Conservation (phyloP, 1,140 invertebrate genomes). For the Leptestheria dahalacensis region DNA sequence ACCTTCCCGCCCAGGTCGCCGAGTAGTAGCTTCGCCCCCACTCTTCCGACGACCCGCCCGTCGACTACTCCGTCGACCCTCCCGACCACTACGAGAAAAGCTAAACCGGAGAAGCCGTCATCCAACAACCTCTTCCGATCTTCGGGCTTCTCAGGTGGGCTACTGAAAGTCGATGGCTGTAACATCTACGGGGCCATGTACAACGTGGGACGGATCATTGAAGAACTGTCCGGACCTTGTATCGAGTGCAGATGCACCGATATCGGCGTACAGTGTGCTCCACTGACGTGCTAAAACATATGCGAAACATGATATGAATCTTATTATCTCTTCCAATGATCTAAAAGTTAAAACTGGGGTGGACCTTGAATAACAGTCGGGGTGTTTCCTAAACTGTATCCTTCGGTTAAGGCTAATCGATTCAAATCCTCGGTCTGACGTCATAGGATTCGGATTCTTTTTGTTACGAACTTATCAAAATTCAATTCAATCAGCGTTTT, state of each 20-base stretch:
- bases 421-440: too few species aligned
- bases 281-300: constrained; percentile 47
- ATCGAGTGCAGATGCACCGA: constrained; percentile 73
- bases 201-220: constrained; percentile 62
- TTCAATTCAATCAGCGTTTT: too few species aligned
- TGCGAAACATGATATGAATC: too few species aligned
- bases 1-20: constrained; percentile 10
- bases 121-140: neutral
- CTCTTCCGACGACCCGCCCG: neutral
- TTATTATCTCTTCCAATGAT: too few species aligned
- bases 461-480: too few species aligned
- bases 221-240: constrained; percentile 64
- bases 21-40: neutral
- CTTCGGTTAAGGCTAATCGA: too few species aligned
- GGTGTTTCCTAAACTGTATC: too few species aligned
- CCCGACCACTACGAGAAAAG: neutral
- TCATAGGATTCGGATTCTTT: too few species aligned
- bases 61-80: neutral
- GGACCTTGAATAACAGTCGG: too few species aligned
- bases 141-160: constrained; percentile 5
- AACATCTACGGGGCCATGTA: constrained; percentile 87
- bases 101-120: neutral
- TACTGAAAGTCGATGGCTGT: constrained; percentile 63
- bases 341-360: too few species aligned
- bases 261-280: constrained; percentile 65